A percentile compares a stretch with the other conserved stretches of the same genome.
Evolutionary conservation across 92 coral and sea anemone species (phyloP).

Genomic region (Actinostola sp.): DNA sequence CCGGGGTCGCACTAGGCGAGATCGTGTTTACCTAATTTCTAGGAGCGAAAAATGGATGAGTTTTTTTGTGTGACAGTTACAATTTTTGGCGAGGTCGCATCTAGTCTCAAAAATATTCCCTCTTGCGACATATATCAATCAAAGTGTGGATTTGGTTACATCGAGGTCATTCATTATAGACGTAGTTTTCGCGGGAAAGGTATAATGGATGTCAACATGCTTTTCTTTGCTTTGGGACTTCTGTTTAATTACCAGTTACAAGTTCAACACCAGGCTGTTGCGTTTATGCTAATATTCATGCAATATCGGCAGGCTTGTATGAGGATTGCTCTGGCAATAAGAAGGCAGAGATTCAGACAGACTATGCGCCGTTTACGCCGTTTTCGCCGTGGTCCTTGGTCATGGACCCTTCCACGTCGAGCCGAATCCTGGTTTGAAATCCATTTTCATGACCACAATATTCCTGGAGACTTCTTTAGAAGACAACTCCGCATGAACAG

Average conservation of each 20-base stretch:
- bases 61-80: neutral
- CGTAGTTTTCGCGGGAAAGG: constrained; percentile 3
- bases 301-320: constrained; percentile 7
- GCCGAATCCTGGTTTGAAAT: constrained; percentile 11
- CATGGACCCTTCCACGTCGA: constrained; percentile 7
- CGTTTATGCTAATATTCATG: constrained; percentile 1
- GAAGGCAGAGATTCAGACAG: neutral
- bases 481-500: constrained; percentile 14
- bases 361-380: neutral
- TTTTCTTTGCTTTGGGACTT: neutral
- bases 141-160: neutral
- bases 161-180: neutral
- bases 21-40: neutral
- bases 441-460: neutral
- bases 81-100: neutral
- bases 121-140: neutral
- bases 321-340: constrained; percentile 8
- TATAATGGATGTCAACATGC: neutral
- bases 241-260: neutral
- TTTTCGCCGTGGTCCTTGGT: neutral
- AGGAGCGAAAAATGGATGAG: too few relatives aligned
- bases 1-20: neutral
- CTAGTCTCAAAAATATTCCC: neutral
- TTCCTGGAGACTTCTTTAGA: constrained; percentile 2
- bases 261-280: neutral